Evolutionary conservation across 2,113 vertebrate species (phyloP).

Genomic region (Tenrec ecaudatus): DNA sequence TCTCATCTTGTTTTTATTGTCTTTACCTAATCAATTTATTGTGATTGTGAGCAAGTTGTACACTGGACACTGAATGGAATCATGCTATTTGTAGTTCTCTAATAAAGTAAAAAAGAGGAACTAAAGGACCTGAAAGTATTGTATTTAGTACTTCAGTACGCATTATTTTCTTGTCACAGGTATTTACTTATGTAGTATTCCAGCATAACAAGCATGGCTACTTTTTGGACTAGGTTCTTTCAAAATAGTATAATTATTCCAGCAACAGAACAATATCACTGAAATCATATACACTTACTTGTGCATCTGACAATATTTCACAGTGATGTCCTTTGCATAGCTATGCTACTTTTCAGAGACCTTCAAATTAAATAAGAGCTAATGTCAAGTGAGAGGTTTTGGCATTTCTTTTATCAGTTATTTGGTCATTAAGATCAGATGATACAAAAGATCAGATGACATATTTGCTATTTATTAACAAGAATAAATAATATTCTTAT

Average conservation of each 20-base stretch:
- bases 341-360: not conserved
- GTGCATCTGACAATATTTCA: slow-evolving; percentile 26
- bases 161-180: slow-evolving; percentile 4
- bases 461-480: slow-evolving; percentile 60
- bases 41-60: not conserved
- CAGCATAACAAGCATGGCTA: not conserved
- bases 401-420: slow-evolving; percentile 22
- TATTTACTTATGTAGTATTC: not conserved
- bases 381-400: slow-evolving; percentile 15
- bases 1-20: not conserved
- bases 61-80: not conserved
- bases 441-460: slow-evolving; percentile 25
- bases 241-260: not conserved
- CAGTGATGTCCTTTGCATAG: slow-evolving; percentile 23
- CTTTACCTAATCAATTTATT: not conserved
- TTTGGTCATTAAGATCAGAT: slow-evolving; percentile 54
- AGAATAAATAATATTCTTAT: slow-evolving; percentile 15
- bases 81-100: not conserved
- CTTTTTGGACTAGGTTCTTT: not conserved
- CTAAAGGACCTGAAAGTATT: not conserved
- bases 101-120: slow-evolving; percentile 4
- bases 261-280: slow-evolving; percentile 9
- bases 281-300: not conserved
- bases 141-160: slow-evolving; percentile 49
- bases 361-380: slow-evolving; percentile 8